These are phyloP conservation scores for Thecophora atra DNA, from an alignment of 2,888 invertebrate genomes.

Conservation along the genomic window DNA sequence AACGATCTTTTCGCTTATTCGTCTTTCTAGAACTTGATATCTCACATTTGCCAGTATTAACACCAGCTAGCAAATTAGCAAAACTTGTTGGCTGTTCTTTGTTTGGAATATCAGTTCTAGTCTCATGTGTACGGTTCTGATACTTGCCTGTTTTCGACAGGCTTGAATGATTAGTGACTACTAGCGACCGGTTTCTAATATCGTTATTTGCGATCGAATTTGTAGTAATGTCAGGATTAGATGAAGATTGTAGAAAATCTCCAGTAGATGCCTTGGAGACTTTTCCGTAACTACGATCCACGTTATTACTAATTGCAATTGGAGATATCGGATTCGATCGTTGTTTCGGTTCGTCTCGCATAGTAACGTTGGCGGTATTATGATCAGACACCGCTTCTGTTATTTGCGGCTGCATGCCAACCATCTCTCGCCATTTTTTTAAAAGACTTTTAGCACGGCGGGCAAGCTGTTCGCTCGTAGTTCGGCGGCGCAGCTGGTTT, in stretches of 20 bases:
- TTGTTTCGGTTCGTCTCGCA: conserved; percentile 16
- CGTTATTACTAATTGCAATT: conserved; percentile 8
- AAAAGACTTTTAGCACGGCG: conserved; percentile 91
- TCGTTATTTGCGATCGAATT: conserved; percentile 44
- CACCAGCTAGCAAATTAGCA: conserved; percentile 50
- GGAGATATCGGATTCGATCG: conserved; percentile 50
- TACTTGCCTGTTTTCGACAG: conserved; percentile 3
- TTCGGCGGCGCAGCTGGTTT: conserved; percentile 89
- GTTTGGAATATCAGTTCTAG: conserved; percentile 16
- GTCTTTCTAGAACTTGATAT: conserved; percentile 17
- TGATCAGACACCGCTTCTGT: conserved; percentile 31
- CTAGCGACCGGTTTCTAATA: conserved; percentile 42
- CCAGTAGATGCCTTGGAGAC: not conserved
- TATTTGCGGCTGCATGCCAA: conserved; percentile 69
- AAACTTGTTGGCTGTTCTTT: conserved; percentile 52
- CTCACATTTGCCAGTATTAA: conserved; percentile 37
- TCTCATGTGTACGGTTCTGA: conserved; percentile 6
- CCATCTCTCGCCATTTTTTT: conserved; percentile 90
- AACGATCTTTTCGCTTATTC: conserved; percentile 20
- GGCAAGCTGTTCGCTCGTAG: conserved; percentile 83
- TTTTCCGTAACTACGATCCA: not conserved
- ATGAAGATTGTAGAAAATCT: conserved; percentile 29
- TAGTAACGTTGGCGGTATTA: not conserved
- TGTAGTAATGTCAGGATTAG: conserved; percentile 40
- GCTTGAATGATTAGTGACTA: conserved; percentile 24